A percentile compares a stretch with the other conserved stretches of the same genome.
Conservation (phyloP, 2,797 vertebrate species). For the Jordanella pulchra region DNA sequence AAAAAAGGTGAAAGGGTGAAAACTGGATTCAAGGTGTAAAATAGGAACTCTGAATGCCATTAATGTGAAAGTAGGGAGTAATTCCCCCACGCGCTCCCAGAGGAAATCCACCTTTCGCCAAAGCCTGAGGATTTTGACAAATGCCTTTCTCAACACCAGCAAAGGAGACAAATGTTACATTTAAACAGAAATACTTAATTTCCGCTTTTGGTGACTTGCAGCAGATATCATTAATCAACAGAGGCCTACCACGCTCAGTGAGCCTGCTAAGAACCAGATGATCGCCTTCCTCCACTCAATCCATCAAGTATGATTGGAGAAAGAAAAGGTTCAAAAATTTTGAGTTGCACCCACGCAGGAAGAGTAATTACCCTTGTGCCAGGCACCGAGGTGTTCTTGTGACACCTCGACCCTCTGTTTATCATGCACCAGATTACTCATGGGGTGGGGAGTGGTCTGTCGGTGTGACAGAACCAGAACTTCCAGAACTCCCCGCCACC, state of each 20-base stretch:
- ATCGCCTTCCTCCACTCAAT: conserved; percentile 79
- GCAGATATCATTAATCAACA: conserved; percentile 81
- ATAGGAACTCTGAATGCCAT: conserved; percentile 71
- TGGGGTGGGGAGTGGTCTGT: conserved; percentile 49
- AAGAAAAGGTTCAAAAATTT: conserved; percentile 82
- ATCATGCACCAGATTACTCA: conserved; percentile 76
- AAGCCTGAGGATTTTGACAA: conserved; percentile 76
- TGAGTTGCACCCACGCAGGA: conserved; percentile 75
- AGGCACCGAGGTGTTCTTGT: conserved; percentile 71
- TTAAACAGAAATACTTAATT: conserved; percentile 85
- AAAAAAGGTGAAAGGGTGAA: conserved; percentile 63
- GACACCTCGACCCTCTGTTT: conserved; percentile 78
- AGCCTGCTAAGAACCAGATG: conserved; percentile 81
- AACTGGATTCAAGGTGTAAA: conserved; percentile 64
- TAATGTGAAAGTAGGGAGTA: conserved; percentile 73
- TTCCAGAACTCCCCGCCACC: conserved; percentile 60
- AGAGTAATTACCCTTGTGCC: conserved; percentile 80
- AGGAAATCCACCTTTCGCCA: conserved; percentile 73
- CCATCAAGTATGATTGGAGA: conserved; percentile 83
- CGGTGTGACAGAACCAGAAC: conserved; percentile 64
- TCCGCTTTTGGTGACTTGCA: conserved; percentile 79
- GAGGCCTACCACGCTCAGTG: conserved; percentile 71
- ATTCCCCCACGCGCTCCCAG: conserved; percentile 69
- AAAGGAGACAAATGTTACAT: conserved; percentile 82
- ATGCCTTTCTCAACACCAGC: conserved; percentile 75